Conservation (phyloP, 2,888 invertebrate species). For the Sylvicola cinctus region DNA sequence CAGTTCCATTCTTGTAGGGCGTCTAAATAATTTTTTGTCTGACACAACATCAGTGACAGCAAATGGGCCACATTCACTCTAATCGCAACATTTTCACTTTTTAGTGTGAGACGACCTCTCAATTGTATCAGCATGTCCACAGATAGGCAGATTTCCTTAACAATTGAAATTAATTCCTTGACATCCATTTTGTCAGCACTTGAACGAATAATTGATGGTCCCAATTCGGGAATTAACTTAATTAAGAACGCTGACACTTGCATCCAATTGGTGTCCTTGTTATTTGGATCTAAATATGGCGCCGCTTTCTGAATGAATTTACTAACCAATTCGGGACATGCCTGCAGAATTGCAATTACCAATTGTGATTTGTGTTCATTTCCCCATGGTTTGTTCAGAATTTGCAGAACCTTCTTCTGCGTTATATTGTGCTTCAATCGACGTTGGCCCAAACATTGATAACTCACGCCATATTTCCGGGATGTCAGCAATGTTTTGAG, state of each 20-base stretch:
- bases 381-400: slow-evolving; percentile 46
- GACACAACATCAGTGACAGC: slow-evolving; percentile 24
- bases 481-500: slow-evolving; percentile 56
- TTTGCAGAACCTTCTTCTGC: slow-evolving; percentile 31
- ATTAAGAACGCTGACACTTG: slow-evolving; percentile 3
- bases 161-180: slow-evolving; percentile 18
- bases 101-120: slow-evolving; percentile 11
- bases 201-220: slow-evolving; percentile 5
- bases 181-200: slow-evolving; percentile 16
- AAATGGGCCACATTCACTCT: slow-evolving; percentile 21
- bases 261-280: slow-evolving; percentile 11
- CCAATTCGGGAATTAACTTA: slow-evolving; percentile 3
- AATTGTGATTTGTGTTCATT: slow-evolving; percentile 40
- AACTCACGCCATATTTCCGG: slow-evolving; percentile 54
- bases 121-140: slow-evolving; percentile 17
- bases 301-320: slow-evolving; percentile 36
- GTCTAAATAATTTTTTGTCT: slow-evolving; percentile 21
- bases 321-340: slow-evolving; percentile 52
- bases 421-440: slow-evolving; percentile 18
- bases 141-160: slow-evolving; percentile 20
- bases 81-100: slow-evolving; percentile 11
- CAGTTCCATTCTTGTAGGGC: slow-evolving; percentile 15
- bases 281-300: slow-evolving; percentile 34
- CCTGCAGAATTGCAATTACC: slow-evolving; percentile 37
- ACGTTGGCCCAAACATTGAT: slow-evolving; percentile 36